phyloP scores from a whole-genome alignment of 2,797 vertebrate species.

The Sebastes minor region DNA sequence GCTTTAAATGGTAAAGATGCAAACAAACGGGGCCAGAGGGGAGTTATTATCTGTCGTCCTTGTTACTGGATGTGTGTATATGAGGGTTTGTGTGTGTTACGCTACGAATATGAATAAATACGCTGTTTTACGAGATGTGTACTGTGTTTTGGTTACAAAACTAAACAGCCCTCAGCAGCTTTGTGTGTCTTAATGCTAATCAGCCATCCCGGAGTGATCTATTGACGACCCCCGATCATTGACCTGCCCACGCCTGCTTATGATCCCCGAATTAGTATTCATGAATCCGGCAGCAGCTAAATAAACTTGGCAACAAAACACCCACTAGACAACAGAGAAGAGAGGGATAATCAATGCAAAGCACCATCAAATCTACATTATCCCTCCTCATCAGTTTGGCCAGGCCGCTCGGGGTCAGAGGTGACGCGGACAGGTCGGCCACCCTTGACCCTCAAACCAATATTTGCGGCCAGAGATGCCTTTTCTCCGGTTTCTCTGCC shows the following conservation, averaged over 20 bases:
- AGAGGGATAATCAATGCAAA: slow-evolving; percentile 90
- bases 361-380: slow-evolving; percentile 99
- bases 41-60: slow-evolving; percentile 57
- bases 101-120: slow-evolving; percentile 1
- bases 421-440: slow-evolving; percentile 89
- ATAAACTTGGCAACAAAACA: slow-evolving; percentile 94
- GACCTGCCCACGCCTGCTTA: slow-evolving; percentile 80
- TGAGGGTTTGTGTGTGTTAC: slow-evolving; percentile 11
- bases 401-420: slow-evolving; percentile 89
- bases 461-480: slow-evolving; percentile 81
- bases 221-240: slow-evolving; percentile 87
- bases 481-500: slow-evolving; percentile 57
- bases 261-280: slow-evolving; percentile 99
- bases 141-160: background rate
- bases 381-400: slow-evolving; percentile 92
- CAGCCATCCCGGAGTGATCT: slow-evolving; percentile 55
- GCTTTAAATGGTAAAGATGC: slow-evolving; percentile 49
- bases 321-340: slow-evolving; percentile 80
- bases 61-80: slow-evolving; percentile 17
- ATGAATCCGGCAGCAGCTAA: slow-evolving; percentile 94
- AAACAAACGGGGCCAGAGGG: slow-evolving; percentile 29
- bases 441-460: slow-evolving; percentile 94
- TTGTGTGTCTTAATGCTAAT: slow-evolving; percentile 42
- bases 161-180: background rate
- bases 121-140: background rate